Evolutionary conservation across 2,113 vertebrate species (phyloP), one percentile per base, ranked within the genome.

Genomic region (Chionodraco myersi): DNA sequence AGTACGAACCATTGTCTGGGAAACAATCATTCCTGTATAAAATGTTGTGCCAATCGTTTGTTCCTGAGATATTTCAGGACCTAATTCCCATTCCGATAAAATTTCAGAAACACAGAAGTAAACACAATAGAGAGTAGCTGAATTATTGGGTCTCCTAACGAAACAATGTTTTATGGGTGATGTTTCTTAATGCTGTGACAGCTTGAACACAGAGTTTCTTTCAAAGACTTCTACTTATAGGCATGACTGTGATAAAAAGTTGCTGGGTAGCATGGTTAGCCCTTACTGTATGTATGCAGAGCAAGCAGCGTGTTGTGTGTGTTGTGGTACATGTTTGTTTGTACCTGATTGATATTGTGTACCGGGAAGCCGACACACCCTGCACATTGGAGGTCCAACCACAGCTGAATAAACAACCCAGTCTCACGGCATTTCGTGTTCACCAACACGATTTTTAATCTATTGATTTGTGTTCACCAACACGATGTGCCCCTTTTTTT

Each of bases 261-360:
- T 4, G 36, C 51, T 13, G 45, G 30, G 34, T 15, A 52, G 47
- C 34, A 41, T 49, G 26, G 5, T 58, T 36, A 14, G 48, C 36
- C 30, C 2, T n/a, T 44, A 16, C 49, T 47, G 10, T 26, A 15
- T 21, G 36, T 23, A 45, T 54, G 3, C 52, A 53, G 70, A 66
- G 48, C 44, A 62, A 56, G 30, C 3, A 44, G n/a, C 10, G 4
- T 66, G 13, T 66, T 60, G 14, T 49, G 12, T 16, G 30, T 16
- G 59, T 47, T 61, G 18, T 58, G 44, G 30, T 21, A 70, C n/a
- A 68, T 36, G 13, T 59, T 70, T 79, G 9, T 72, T 67, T 78
- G 34, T 53, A 63, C 10, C 18, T 69, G 41, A 75, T 34, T 52
- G 12, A 56, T 58, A 56, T 68, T 66, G 12, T 63, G 52, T 30